These are phyloP conservation scores for Manduca sexta DNA, from an alignment of 1,140 invertebrate species.

Conservation along the genomic window DNA sequence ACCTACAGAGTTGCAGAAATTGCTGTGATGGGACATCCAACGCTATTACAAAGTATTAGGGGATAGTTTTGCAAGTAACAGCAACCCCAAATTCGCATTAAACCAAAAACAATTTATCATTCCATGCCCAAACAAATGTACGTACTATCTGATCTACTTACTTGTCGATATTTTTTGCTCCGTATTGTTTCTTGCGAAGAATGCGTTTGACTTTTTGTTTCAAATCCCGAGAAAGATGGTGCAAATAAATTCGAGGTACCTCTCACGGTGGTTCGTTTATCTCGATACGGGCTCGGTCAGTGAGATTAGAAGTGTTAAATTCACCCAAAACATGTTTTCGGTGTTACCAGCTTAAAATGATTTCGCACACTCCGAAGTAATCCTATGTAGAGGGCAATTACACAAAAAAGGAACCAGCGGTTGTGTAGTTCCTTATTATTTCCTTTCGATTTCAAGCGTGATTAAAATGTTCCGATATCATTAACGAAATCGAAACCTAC, in stretches of 20 bases:
- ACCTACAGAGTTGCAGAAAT: slow-evolving; percentile 12
- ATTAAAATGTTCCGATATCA: slow-evolving; percentile 65
- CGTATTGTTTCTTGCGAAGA: slow-evolving; percentile 48
- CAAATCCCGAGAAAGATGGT: slow-evolving; percentile 38
- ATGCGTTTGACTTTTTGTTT: slow-evolving; percentile 60
- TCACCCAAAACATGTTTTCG: slow-evolving; percentile 26
- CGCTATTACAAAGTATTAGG: not conserved
- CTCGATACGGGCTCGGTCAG: slow-evolving; percentile 35
- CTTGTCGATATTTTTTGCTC: slow-evolving; percentile 49
- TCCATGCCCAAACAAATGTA: slow-evolving; percentile 51
- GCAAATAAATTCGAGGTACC: slow-evolving; percentile 55
- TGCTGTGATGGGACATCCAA: not conserved
- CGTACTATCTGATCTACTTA: slow-evolving; percentile 67
- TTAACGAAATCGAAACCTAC: slow-evolving; percentile 72
- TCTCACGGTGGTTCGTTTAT: slow-evolving; percentile 41
- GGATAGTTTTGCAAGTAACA: not conserved
- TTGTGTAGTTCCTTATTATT: slow-evolving; percentile 24
- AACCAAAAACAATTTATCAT: slow-evolving; percentile 58
- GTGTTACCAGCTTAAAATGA: slow-evolving; percentile 28
- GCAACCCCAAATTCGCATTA: slow-evolving; percentile 9
- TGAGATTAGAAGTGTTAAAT: slow-evolving; percentile 55
- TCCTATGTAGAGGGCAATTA: not conserved
- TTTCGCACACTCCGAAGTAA: slow-evolving; percentile 1
- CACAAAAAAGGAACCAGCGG: not conserved
- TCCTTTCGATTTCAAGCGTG: slow-evolving; percentile 63